phyloP scores from a whole-genome alignment of 1,140 invertebrate genomes.

The Brachionus rubens region DNA sequence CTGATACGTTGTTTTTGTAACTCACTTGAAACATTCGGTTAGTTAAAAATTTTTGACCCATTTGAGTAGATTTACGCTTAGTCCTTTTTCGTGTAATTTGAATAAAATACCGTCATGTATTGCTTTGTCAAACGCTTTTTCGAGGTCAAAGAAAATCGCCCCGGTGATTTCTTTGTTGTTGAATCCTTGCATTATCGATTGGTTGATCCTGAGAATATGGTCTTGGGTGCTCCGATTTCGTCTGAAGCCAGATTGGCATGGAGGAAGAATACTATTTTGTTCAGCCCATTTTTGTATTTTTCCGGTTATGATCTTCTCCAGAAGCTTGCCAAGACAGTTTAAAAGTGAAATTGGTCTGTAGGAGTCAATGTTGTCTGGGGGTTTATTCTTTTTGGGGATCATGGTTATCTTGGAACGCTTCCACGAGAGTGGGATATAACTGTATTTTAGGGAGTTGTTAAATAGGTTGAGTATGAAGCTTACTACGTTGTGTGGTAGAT shows the following conservation, averaged over 20 bases:
- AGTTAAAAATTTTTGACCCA: neutral
- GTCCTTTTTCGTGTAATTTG: slow-evolving; percentile 49
- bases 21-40: neutral
- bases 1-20: neutral
- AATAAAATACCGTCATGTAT: slow-evolving; percentile 54
- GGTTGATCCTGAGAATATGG: slow-evolving; percentile 54
- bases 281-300: slow-evolving; percentile 18
- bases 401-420: slow-evolving; percentile 33
- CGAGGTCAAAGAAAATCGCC: slow-evolving; percentile 56
- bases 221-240: slow-evolving; percentile 52
- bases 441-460: neutral
- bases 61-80: neutral
- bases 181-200: slow-evolving; percentile 52
- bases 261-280: neutral
- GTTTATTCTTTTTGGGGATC: slow-evolving; percentile 47
- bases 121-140: slow-evolving; percentile 58
- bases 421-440: slow-evolving; percentile 46
- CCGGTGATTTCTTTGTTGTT: slow-evolving; percentile 52
- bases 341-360: slow-evolving; percentile 48
- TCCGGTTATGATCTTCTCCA: slow-evolving; percentile 47
- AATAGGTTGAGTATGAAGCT: neutral
- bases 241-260: slow-evolving; percentile 52
- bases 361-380: neutral
- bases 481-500: slow-evolving; percentile 16
- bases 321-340: slow-evolving; percentile 19